Base-by-base conservation (phyloP, 1,140 invertebrate species). In the Aphelinus certus region DNA sequence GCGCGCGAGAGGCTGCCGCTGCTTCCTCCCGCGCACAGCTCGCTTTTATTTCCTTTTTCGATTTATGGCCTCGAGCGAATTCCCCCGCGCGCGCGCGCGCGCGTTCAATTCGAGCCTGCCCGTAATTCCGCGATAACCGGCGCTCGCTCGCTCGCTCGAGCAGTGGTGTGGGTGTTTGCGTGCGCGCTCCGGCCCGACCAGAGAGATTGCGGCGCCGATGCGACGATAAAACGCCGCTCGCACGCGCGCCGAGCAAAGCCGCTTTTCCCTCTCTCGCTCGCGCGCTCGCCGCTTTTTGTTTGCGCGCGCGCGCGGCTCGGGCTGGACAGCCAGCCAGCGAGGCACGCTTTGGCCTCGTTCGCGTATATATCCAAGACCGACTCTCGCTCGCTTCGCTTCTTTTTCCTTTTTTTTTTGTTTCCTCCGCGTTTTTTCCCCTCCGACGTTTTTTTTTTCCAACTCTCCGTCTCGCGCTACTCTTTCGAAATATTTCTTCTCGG, bases 11-110 rank as follows among this genome's bases (percentile, higher is more conserved):
- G 74, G 66, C 56, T 82, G 83, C 43, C 69, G 79, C 76, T 7
- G n/a, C 43, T 42, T 49, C 10, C 57, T 45, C 77, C 66, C 69
- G 76, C 64, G 73, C 62, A 73, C 71, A 72, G 76, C 73, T 79
- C 76, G 67, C 71, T 80, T 79, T 79, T 82, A 80, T 81, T 81
- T 81, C 78, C 79, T 79, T 79, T 82, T 79, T 61, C 78, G 80
- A 81, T 82, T 82, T 82, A 82, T 79, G 77, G 79, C 77, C 71
- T 75, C 71, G 66, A 76, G 71, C 67, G 53, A 65, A 67, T 72
- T 48, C 62, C 69, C 56, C 65, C 58, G 71, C 67, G 70, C 76
- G 73, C 66, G 70, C 68, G 58, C 57, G 77, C 77, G 64, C 26
- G 26, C 26, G 26, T 26, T 26, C 26, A 26, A 26, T 26, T 26